Conservation (phyloP, 1,140 invertebrate genomes). For the Rhyzopertha dominica region DNA sequence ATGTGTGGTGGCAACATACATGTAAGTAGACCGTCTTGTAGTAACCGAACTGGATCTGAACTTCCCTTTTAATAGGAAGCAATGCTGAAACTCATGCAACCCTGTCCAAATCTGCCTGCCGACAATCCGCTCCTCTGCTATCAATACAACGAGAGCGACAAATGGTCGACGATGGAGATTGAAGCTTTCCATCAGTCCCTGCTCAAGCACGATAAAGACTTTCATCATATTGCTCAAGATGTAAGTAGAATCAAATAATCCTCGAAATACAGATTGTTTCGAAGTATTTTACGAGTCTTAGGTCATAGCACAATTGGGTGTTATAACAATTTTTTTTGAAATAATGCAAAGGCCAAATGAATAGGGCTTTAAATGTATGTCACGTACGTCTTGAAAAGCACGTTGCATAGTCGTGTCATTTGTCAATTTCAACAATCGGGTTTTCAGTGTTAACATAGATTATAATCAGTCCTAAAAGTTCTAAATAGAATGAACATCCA, state of each 20-base stretch:
- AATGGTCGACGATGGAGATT: constrained; percentile 83
- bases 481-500: too few species aligned
- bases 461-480: too few species aligned
- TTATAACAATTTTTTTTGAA: too few species aligned
- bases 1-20: constrained; percentile 82
- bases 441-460: too few species aligned
- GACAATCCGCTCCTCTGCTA: constrained; percentile 70
- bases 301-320: too few species aligned
- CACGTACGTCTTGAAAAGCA: too few species aligned
- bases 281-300: too few species aligned
- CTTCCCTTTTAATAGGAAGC: constrained; percentile 60
- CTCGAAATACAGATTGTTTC: neutral
- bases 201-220: constrained; percentile 90
- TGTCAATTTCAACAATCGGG: too few species aligned
- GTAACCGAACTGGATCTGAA: constrained; percentile 9
- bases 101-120: constrained; percentile 63
- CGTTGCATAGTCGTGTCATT: too few species aligned
- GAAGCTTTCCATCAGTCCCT: constrained; percentile 83
- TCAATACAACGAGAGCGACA: constrained; percentile 68
- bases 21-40: constrained; percentile 50
- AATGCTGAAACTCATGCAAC: constrained; percentile 71
- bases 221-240: constrained; percentile 79
- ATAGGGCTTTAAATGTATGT: too few species aligned
- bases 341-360: too few species aligned
- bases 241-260: constrained; percentile 51